Evolutionary conservation across 2,797 vertebrate genomes (phyloP).

Genomic region (Poecilia gillii): DNA sequence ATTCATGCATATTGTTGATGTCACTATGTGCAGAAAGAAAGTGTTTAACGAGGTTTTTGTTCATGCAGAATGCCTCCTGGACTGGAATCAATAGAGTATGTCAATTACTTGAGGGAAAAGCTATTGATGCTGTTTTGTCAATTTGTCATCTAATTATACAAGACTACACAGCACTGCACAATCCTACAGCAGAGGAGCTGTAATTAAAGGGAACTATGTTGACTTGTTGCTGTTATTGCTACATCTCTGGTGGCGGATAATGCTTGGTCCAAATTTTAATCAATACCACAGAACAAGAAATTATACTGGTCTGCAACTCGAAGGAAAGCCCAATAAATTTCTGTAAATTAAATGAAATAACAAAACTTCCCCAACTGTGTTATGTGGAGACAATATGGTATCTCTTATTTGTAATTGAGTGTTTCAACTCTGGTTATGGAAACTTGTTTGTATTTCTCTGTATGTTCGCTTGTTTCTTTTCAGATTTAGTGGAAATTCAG

Average conservation of each 20-base stretch:
- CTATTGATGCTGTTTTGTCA: conserved; percentile 51
- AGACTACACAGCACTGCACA: conserved; percentile 21
- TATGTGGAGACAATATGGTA: background rate
- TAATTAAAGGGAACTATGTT: conserved; percentile 32
- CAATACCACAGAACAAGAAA: background rate
- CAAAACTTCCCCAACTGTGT: background rate
- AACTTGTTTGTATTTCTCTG: background rate
- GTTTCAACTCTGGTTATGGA: background rate
- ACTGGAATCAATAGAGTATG: conserved; percentile 52
- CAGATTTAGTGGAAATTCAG: background rate
- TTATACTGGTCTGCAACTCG: background rate
- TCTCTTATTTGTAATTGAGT: background rate
- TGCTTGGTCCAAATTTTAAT: conserved; percentile 4
- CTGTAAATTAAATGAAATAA: background rate
- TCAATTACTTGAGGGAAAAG: conserved; percentile 41
- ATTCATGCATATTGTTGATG: conserved; percentile 20
- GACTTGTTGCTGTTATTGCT: conserved; percentile 1
- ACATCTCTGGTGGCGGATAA: background rate
- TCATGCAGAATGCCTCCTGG: conserved; percentile 51
- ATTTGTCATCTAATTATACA: conserved; percentile 57
- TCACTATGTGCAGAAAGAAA: conserved; percentile 45
- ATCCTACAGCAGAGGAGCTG: conserved; percentile 1
- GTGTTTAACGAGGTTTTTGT: conserved; percentile 63
- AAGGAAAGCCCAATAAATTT: background rate
- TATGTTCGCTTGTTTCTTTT: background rate